A percentile compares a stretch with the other conserved stretches of the same genome.
Conservation (phyloP, 2,113 vertebrate genomes). For the Sebastes schlegelii region DNA sequence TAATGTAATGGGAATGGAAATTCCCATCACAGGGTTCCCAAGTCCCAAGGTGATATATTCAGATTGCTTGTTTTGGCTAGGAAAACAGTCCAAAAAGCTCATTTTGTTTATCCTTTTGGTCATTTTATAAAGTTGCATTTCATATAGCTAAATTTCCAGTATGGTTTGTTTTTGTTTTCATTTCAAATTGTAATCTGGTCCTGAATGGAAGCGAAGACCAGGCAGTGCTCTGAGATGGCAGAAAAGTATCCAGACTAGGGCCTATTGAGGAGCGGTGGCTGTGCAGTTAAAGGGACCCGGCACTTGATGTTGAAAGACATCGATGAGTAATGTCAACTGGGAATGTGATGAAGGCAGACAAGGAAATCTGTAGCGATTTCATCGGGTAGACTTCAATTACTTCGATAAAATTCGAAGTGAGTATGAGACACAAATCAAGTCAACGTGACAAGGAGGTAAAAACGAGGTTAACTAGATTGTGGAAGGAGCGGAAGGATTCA, state of each 20-base stretch:
- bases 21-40: no score
- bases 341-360: constrained; percentile 3
- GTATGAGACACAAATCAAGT: constrained; percentile 13
- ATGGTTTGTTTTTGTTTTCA: no score
- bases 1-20: no score
- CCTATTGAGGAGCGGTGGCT: neutral
- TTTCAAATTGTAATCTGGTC: no score
- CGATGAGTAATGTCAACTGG: constrained; percentile 5
- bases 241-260: neutral
- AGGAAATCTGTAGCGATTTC: constrained; percentile 21
- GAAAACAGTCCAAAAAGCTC: no score
- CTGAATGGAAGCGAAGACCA: no score
- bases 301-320: neutral
- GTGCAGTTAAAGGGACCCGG: neutral
- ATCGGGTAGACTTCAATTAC: constrained; percentile 4
- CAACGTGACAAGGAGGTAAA: constrained; percentile 38
- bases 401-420: constrained; percentile 8
- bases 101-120: no score
- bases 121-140: no score
- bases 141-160: no score
- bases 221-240: neutral
- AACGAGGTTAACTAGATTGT: constrained; percentile 34
- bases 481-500: constrained; percentile 7
- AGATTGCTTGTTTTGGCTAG: no score
- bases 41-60: no score